phyloP scores from a whole-genome alignment of 92 coral and sea anemone genomes.

The Porites divaricata region DNA sequence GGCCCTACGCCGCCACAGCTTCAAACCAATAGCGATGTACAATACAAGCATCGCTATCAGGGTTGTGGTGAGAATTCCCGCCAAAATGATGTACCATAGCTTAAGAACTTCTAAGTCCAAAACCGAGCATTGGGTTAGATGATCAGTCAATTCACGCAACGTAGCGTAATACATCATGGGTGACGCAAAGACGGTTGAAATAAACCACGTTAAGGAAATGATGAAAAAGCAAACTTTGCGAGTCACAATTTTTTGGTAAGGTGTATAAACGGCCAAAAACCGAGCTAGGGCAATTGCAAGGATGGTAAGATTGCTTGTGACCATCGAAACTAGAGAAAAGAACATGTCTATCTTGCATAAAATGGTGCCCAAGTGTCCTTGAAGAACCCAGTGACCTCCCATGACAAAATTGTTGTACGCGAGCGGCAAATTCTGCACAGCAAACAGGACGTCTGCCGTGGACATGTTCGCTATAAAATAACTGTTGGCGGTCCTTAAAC shows the following conservation, averaged over 20 bases:
- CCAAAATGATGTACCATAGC: slow-evolving; percentile 32
- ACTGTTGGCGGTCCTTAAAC: slow-evolving; percentile 34
- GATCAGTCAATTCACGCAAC: not conserved
- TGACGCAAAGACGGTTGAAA: slow-evolving; percentile 26
- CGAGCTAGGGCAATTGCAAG: slow-evolving; percentile 48
- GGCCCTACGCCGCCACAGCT: not conserved
- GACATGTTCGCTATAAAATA: slow-evolving; percentile 46
- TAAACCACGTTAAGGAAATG: slow-evolving; percentile 31
- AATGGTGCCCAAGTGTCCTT: slow-evolving; percentile 12
- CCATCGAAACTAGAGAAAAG: slow-evolving; percentile 24
- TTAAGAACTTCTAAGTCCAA: not conserved
- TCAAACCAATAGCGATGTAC: slow-evolving; percentile 45
- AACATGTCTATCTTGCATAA: slow-evolving; percentile 45
- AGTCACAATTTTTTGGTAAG: slow-evolving; percentile 29
- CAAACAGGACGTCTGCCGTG: slow-evolving; percentile 30
- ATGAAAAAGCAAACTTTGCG: slow-evolving; percentile 23
- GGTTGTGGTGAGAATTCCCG: slow-evolving; percentile 35
- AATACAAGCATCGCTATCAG: slow-evolving; percentile 22
- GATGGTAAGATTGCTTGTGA: slow-evolving; percentile 26
- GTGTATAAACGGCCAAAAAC: slow-evolving; percentile 21
- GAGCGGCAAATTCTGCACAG: slow-evolving; percentile 25
- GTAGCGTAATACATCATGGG: slow-evolving; percentile 29
- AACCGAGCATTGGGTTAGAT: not conserved
- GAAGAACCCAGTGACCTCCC: slow-evolving; percentile 9
- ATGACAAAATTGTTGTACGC: slow-evolving; percentile 22